Conservation (phyloP, 2,113 vertebrate species). For the Oncorhynchus nerka region DNA sequence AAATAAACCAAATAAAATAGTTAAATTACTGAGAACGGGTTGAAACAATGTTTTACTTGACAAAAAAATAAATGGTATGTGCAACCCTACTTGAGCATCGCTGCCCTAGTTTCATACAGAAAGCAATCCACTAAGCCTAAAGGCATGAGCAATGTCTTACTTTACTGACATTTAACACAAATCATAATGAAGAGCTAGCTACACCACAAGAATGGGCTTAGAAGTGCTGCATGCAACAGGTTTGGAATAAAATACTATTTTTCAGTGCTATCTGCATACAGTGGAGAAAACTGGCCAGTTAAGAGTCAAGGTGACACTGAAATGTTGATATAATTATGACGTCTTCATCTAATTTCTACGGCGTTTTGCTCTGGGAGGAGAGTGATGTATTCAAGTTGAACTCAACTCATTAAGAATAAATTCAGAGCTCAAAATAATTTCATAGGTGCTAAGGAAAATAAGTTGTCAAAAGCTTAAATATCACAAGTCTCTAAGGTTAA, state of each 20-base stretch:
- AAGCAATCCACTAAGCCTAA: constrained; percentile 37
- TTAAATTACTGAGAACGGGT: constrained; percentile 40
- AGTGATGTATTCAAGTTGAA: constrained; percentile 21
- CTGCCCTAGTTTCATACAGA: constrained; percentile 25
- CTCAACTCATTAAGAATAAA: constrained; percentile 18
- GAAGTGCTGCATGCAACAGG: constrained; percentile 39
- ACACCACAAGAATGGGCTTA: constrained; percentile 20
- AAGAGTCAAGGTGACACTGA: constrained; percentile 12
- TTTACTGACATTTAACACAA: constrained; percentile 18
- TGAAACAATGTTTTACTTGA: constrained; percentile 42
- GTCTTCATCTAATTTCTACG: constrained; percentile 21
- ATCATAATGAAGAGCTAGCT: constrained; percentile 14
- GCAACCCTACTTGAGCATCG: constrained; percentile 45
- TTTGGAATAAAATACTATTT: constrained; percentile 19
- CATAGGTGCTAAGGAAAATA: constrained; percentile 19
- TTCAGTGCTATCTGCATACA: constrained; percentile 42
- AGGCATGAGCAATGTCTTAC: constrained; percentile 28
- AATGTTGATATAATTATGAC: constrained; percentile 13
- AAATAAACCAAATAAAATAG: constrained; percentile 38
- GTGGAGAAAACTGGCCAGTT: constrained; percentile 52
- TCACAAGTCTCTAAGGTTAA: neutral
- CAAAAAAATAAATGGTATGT: constrained; percentile 30
- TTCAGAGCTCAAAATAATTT: constrained; percentile 20
- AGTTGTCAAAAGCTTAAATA: constrained; percentile 5
- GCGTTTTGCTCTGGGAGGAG: neutral